Percentiles rank a stretch among this genome's conserved stretches.
Conservation (phyloP, 1,140 invertebrate genomes). For the Magallana ariakensis region DNA sequence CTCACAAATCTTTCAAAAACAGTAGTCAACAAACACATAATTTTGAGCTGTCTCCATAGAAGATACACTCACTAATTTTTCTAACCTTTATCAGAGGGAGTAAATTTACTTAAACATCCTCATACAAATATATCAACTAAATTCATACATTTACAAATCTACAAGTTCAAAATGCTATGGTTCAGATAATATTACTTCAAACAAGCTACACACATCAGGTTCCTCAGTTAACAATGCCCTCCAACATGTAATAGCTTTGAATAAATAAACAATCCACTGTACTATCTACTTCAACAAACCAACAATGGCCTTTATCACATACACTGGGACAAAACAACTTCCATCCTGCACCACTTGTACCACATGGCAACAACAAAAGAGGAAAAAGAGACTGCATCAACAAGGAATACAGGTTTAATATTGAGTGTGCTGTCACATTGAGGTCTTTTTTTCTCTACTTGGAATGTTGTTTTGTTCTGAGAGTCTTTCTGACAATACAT, state of each 20-base stretch:
- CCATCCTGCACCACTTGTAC: not conserved
- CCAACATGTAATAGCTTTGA: too few relatives aligned
- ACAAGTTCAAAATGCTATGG: too few relatives aligned
- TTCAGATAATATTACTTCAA: not conserved
- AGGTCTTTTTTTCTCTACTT: not conserved
- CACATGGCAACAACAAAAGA: not conserved
- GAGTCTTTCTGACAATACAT: not conserved
- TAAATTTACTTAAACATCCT: not conserved
- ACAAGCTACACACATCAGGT: not conserved
- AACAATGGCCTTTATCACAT: not conserved
- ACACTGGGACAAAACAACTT: not conserved
- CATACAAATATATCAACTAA: not conserved
- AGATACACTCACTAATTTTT: not conserved
- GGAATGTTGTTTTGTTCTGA: not conserved
- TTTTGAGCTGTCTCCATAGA: not conserved
- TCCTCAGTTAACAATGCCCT: too few relatives aligned
- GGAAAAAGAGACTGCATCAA: not conserved
- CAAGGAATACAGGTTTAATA: not conserved
- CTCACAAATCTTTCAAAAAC: not conserved
- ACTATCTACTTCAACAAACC: too few relatives aligned
- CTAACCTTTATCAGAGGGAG: too few relatives aligned
- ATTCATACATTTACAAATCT: too few relatives aligned
- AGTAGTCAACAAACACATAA: not conserved
- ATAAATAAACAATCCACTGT: too few relatives aligned
- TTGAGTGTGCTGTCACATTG: not conserved